Evolutionary conservation across 2,113 vertebrate genomes (phyloP), one percentile per base, ranked within the genome.

Genomic region (Heterochromis multidens): DNA sequence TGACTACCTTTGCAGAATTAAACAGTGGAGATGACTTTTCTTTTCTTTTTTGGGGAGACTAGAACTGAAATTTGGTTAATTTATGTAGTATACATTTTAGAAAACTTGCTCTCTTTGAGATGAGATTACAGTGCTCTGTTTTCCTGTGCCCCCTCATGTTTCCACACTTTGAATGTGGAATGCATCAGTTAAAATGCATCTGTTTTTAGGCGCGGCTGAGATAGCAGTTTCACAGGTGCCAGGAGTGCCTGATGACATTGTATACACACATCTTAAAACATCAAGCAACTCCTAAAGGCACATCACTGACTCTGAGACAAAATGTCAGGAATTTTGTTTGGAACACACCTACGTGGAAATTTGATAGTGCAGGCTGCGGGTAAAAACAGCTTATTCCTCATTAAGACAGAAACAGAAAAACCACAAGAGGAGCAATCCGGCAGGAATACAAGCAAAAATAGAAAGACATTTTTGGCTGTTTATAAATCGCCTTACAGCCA

Each of bases 361-460:
- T 56, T 58, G 74, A 57, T 60, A 52, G n/a, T 14, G 17, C 25
- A 61, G 40, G 16, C 25, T 65, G 14, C 2, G 46, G 67, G 43
- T 74, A 52, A 74, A 74, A 87, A 62, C 14, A 59, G 65, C 57
- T 56, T 58, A 33, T 82, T 82, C 57, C 88, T 83, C 62, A 83
- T 83, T 65, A 79, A 81, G 76, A 77, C 31, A 49, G 11, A 13
- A 40, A 54, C 25, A 11, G 74, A 70, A 52, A 52, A 10, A 52
- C n/a, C 67, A 74, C 46, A 31, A 21, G 67, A 58, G 63, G 29
- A 57, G 65, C 43, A 52, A 56, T 46, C 58, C 1, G 0, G 17
- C 56, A 86, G 67, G 40, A 80, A 31, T 25, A 72, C 52, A 4
- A 72, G 43, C 17, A 52, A 77, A 74, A 57, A 62, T 40, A 85